These are phyloP conservation scores for Noctua fimbriata DNA, from an alignment of 2,888 invertebrate species.

Conservation along the genomic window DNA sequence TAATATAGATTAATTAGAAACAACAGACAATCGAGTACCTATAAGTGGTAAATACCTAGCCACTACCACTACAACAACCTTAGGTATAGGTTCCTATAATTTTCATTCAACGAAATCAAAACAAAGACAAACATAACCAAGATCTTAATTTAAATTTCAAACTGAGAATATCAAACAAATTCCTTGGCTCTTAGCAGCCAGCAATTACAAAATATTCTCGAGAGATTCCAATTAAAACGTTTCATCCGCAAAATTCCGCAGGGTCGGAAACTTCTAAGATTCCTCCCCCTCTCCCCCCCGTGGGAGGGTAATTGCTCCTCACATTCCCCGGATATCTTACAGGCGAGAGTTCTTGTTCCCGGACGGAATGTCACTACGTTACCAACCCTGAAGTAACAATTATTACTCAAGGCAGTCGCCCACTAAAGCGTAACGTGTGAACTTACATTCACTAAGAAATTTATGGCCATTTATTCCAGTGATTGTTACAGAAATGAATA, in stretches of 20 bases:
- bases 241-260: constrained; percentile 88
- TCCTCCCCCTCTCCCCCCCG: constrained; percentile 71
- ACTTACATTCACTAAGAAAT: constrained; percentile 31
- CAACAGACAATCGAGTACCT: too few relatives aligned
- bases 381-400: constrained; percentile 60
- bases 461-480: constrained; percentile 14
- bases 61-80: too few relatives aligned
- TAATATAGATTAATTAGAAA: too few relatives aligned
- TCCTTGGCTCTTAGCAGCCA: constrained; percentile 68
- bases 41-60: too few relatives aligned
- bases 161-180: constrained; percentile 66
- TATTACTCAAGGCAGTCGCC: constrained; percentile 58
- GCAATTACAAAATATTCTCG: constrained; percentile 88
- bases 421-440: constrained; percentile 57
- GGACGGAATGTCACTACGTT: constrained; percentile 68
- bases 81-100: too few relatives aligned
- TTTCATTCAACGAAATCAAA: constrained; percentile 19
- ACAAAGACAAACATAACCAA: constrained; percentile 39
- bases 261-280: constrained; percentile 84
- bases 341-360: constrained; percentile 75
- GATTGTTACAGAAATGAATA: constrained; percentile 23
- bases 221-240: constrained; percentile 89
- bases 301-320: constrained; percentile 75
- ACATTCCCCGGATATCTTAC: constrained; percentile 85
- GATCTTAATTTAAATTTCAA: constrained; percentile 58